A percentile compares a stretch with the other conserved stretches of the same genome.
phyloP scores from a whole-genome alignment of 2,797 vertebrate species.

The Molossus molossus region DNA sequence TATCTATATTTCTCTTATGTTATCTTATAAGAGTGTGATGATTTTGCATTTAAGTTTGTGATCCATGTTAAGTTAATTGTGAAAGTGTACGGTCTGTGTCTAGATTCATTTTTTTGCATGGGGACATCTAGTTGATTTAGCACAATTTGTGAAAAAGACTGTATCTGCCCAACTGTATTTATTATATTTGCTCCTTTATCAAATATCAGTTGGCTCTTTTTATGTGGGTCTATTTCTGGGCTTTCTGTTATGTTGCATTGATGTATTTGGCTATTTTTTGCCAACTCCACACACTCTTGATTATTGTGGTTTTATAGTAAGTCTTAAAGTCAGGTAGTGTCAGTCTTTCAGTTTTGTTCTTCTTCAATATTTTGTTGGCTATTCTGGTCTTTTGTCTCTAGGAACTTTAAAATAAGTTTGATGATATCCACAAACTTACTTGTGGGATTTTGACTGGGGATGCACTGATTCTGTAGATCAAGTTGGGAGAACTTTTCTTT shows the following conservation, averaged over 20 bases:
- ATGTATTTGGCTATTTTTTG: background rate
- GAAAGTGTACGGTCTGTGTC: background rate
- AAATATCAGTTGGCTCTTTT: background rate
- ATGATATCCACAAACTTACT: background rate
- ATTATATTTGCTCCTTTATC: background rate
- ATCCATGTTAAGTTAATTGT: background rate
- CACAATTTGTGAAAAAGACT: slow-evolving; percentile 8
- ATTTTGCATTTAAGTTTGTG: background rate
- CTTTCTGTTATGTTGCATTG: background rate
- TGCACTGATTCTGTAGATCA: background rate
- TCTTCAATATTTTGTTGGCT: background rate
- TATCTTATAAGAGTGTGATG: background rate
- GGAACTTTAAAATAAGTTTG: background rate
- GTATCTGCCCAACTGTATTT: background rate
- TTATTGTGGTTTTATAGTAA: background rate
- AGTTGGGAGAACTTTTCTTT: background rate
- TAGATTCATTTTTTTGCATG: background rate
- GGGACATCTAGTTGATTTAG: background rate
- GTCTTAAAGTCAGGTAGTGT: background rate
- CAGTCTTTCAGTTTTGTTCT: background rate
- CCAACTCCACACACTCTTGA: background rate
- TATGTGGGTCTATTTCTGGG: background rate
- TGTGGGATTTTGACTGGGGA: background rate
- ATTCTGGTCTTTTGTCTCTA: background rate
- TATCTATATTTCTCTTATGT: background rate